phyloP scores from a whole-genome alignment of 1,140 invertebrate genomes.

The Drosophila repleta region DNA sequence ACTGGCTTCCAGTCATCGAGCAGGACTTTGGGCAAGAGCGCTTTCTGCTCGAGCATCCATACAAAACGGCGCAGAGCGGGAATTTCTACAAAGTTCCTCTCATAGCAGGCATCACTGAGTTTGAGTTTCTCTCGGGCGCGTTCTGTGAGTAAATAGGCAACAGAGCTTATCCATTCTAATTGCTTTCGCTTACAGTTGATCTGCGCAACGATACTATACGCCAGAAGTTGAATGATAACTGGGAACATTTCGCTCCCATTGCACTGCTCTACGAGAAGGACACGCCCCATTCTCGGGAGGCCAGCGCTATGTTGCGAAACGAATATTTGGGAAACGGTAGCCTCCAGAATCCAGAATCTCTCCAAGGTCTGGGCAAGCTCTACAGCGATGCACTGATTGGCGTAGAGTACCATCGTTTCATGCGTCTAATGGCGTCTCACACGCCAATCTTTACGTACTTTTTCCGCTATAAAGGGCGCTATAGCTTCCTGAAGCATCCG shows the following conservation, averaged over 20 bases:
- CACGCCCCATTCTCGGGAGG: conserved; percentile 82
- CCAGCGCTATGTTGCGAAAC: conserved; percentile 64
- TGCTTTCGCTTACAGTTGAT: conserved; percentile 35
- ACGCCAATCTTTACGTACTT: conserved; percentile 85
- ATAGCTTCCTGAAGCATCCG: conserved; percentile 84
- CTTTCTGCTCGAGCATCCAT: conserved; percentile 87
- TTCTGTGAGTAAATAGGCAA: conserved; percentile 68
- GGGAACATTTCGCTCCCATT: conserved; percentile 85
- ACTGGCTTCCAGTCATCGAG: conserved; percentile 89
- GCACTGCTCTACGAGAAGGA: conserved; percentile 85
- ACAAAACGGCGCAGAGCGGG: conserved; percentile 85
- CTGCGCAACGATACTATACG: conserved; percentile 57
- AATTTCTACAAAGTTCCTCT: conserved; percentile 87
- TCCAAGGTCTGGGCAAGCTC: conserved; percentile 72
- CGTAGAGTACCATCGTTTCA: conserved; percentile 84
- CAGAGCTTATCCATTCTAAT: neutral
- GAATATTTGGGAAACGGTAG: conserved; percentile 50
- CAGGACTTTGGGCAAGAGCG: conserved; percentile 87
- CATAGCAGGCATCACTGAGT: conserved; percentile 87
- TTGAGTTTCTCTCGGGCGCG: conserved; percentile 87
- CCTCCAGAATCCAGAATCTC: conserved; percentile 45
- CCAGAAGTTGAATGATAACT: conserved; percentile 84
- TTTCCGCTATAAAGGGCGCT: conserved; percentile 85
- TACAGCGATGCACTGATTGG: conserved; percentile 85
- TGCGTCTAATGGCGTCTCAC: conserved; percentile 83